Evolutionary conservation across 2,113 vertebrate genomes (phyloP), one percentile per base, ranked within the genome.

Genomic region (Proteles cristata): DNA sequence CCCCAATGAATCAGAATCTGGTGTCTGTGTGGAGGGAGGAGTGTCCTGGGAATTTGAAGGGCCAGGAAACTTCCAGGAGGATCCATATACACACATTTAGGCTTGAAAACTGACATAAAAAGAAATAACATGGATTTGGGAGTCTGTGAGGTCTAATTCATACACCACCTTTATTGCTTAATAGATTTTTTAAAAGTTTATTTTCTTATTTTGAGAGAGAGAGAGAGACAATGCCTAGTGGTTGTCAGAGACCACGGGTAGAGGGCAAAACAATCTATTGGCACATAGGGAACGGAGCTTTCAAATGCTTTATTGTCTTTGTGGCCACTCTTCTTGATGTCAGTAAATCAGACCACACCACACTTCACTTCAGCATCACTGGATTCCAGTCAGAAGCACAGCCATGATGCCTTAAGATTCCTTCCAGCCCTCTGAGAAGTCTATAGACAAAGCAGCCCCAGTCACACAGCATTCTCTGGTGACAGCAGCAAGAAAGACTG

Each of bases 61-160:
- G 23, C 35, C 86, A 65, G 58, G 16, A 88, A 31, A 11, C 26
- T n/a, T 79, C 48, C 19, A 50, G 35, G 35, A 73, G 66, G 15
- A 88, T 65, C 45, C 11, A 16, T 45, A 31, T 19, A 7, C 4
- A 23, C 25, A n/a, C 17, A 58, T 1, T 33, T 33, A 81, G 19
- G 35, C 43, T 85, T 89, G 65, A 74, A 86, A 94, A 68, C 25
- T 85, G 35, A 25, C 12, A 35, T 48, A 43, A 93, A 93, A 91
- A 74, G 10, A 87, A 90, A n/a, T 66, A 53, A 77, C 31, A 33
- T 68, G 11, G 28, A 45, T 89, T 92, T 53, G 33, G 35, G 95
- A 92, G 61, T 86, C 69, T 69, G 33, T 2, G 31, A 79, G 17
- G 4, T 89, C 50, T 55, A 85, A 53, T 31, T 86, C 25, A 43